Evolutionary conservation across 2,888 invertebrate genomes (phyloP).

Genomic region (Aphidoletes aphidimyza): DNA sequence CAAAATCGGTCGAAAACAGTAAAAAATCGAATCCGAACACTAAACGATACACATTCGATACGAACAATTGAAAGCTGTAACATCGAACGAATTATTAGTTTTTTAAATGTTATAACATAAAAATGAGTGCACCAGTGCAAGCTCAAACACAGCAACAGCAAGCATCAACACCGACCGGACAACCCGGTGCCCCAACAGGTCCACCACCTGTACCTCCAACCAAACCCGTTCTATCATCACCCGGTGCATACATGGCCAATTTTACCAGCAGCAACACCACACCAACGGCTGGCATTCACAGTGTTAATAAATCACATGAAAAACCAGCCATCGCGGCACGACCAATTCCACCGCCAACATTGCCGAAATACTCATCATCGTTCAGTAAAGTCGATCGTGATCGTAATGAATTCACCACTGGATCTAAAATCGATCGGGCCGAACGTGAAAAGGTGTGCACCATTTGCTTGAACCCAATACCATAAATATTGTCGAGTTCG

Average conservation of each 20-base stretch:
- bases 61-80: not conserved
- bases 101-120: conserved; percentile 7
- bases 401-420: conserved; percentile 69
- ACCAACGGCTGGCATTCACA: conserved; percentile 60
- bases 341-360: conserved; percentile 80
- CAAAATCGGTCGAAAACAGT: not conserved
- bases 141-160: conserved; percentile 11
- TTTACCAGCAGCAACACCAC: conserved; percentile 60
- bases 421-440: conserved; percentile 63
- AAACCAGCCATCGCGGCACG: conserved; percentile 68
- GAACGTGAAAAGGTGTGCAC: conserved; percentile 61
- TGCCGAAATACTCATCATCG: conserved; percentile 82
- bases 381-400: conserved; percentile 72
- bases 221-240: conserved; percentile 61
- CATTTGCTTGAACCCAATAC: not conserved
- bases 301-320: conserved; percentile 61
- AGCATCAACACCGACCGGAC: conserved; percentile 21
- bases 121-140: conserved; percentile 22
- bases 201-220: conserved; percentile 60
- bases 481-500: too few species aligned
- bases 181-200: not conserved
- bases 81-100: not conserved
- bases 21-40: not conserved
- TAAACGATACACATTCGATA: not conserved
- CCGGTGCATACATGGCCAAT: conserved; percentile 61